Percentiles rank a stretch among this genome's conserved stretches.
Evolutionary conservation across 92 coral and sea anemone species (phyloP).

Genomic region (Paramuricea clavata): DNA sequence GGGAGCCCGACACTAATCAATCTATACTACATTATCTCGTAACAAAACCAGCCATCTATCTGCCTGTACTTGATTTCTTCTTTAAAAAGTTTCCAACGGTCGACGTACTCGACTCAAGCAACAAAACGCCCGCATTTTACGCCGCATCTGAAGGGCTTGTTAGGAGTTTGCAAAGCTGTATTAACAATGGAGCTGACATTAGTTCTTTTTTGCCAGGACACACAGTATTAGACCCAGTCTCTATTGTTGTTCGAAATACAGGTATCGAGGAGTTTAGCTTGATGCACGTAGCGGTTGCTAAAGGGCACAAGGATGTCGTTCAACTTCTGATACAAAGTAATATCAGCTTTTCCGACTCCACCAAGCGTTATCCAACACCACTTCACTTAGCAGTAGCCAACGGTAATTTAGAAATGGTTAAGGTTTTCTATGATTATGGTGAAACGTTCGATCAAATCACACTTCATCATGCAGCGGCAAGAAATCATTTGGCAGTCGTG

Average conservation of each 20-base stretch:
- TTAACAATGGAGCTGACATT: slow-evolving; percentile 64
- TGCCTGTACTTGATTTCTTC: slow-evolving; percentile 55
- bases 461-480: too few species aligned
- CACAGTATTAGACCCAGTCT: slow-evolving; percentile 8
- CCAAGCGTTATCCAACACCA: slow-evolving; percentile 53
- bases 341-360: neutral
- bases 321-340: slow-evolving; percentile 45
- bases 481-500: slow-evolving; percentile 59
- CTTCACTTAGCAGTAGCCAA: slow-evolving; percentile 68
- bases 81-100: slow-evolving; percentile 53
- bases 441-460: slow-evolving; percentile 50
- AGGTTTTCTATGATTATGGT: slow-evolving; percentile 41
- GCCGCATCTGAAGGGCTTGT: slow-evolving; percentile 74
- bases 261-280: slow-evolving; percentile 69
- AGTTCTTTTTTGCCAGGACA: slow-evolving; percentile 33
- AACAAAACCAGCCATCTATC: slow-evolving; percentile 27
- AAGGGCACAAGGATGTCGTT: slow-evolving; percentile 60
- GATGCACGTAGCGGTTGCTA: slow-evolving; percentile 69
- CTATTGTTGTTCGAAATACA: slow-evolving; percentile 25
- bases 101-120: too few species aligned
- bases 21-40: too few species aligned
- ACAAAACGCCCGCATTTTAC: slow-evolving; percentile 50
- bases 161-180: slow-evolving; percentile 57
- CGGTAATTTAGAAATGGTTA: slow-evolving; percentile 56
- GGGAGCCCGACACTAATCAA: slow-evolving; percentile 13